Conservation (phyloP, 2,888 invertebrate species). For the Globia sparganii region DNA sequence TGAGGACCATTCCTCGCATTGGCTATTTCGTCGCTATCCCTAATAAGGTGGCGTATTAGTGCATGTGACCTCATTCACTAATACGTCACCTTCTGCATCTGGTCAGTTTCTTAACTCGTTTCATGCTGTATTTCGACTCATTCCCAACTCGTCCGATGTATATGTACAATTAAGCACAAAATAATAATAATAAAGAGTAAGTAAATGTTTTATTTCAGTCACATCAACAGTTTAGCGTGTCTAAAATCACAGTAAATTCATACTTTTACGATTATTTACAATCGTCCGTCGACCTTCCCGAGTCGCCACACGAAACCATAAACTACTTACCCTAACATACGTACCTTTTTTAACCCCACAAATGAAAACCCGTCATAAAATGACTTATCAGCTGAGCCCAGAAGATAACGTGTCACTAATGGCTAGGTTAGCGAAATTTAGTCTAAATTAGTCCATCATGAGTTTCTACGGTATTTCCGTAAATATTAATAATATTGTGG, state of each 20-base stretch:
- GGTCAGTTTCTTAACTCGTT: too few species aligned
- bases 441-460: constrained; percentile 56
- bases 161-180: too few species aligned
- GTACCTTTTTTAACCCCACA: constrained; percentile 43
- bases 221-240: constrained; percentile 56
- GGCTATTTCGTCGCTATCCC: too few species aligned
- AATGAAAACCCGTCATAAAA: constrained; percentile 53
- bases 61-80: too few species aligned
- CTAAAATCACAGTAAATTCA: constrained; percentile 51
- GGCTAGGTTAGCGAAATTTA: constrained; percentile 55
- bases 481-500: constrained; percentile 60
- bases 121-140: too few species aligned
- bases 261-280: constrained; percentile 52
- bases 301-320: constrained; percentile 48
- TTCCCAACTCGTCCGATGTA: too few species aligned
- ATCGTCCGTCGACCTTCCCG: constrained; percentile 39
- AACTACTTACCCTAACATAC: constrained; percentile 14
- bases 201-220: constrained; percentile 22
- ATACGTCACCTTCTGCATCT: too few species aligned
- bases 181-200: too few species aligned
- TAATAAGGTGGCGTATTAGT: too few species aligned
- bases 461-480: constrained; percentile 57
- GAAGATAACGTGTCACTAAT: constrained; percentile 65
- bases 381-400: constrained; percentile 54
- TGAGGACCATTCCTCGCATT: too few species aligned